Base-by-base conservation (phyloP, 2,888 invertebrate species). In the Orchesellides sinensis region DNA sequence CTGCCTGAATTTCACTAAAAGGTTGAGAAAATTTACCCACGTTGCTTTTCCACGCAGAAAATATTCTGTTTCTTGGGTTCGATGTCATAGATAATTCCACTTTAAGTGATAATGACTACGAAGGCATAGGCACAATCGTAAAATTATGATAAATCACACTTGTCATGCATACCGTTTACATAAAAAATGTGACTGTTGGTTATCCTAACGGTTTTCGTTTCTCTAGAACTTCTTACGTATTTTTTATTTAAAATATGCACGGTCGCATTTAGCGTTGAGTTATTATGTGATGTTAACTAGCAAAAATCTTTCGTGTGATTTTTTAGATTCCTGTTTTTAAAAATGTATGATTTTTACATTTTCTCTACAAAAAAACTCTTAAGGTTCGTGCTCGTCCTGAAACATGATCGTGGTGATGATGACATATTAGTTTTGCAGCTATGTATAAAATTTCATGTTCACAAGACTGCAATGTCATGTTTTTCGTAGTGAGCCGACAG, bases 391-490 rank as follows among this genome's bases (percentile, higher is more conserved):
- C 63, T 61, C 52, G 45, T 74, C 52, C 54, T 54, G 27, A 75
- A 66, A 27, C 66, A 65, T 52, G 74, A 74, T 54, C 40, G 56
- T 68, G 54, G 17, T 35, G 75, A 77, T 68, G 77, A 77, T 66
- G 66, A 75, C 68, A 73, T 73, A 75, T 77, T 54, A 75, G 75
- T 35, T 65, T 54, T 75, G 35, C 27, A n/a, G n/a, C n/a, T n/a
- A 49, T 2, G 32, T 35, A 25, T 4, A 66, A 66, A 68, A 68
- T 35, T 29, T 1, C 29, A 21, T 45, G 10, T 29, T 47, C n/a
- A 14, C n/a, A 68, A 56, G 45, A 68, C 47, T 77, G 77, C 77
- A 27, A 1, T 68, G 77, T 77, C 77, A 77, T 66, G 47, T 59
- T 66, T 23, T 29, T 23, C 4, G 52, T 12, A 29, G 27, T 17